Percentiles rank a stretch among this genome's conserved stretches.
Conservation (phyloP, 2,113 vertebrate genomes). For the Pagrus major region DNA sequence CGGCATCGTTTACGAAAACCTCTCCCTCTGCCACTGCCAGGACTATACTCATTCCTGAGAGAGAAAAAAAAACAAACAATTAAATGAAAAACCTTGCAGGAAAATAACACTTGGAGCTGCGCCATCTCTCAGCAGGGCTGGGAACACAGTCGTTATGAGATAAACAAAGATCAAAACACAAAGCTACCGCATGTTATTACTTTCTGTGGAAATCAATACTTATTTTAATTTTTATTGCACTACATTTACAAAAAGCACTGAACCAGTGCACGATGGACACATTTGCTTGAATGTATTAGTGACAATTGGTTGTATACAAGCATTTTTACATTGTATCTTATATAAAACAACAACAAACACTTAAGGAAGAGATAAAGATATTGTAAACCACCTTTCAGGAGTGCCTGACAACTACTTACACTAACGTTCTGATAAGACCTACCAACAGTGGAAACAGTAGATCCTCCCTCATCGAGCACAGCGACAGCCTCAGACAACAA, state of each 20-base stretch:
- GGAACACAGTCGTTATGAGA: conserved; percentile 38
- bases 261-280: background rate
- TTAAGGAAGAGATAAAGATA: background rate
- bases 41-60: conserved; percentile 96
- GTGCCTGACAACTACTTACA: background rate
- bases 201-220: background rate
- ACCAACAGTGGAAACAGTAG: conserved; percentile 96
- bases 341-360: background rate
- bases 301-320: background rate
- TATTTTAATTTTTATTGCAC: conserved; percentile 9
- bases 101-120: conserved; percentile 26
- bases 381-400: background rate
- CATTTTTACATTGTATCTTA: background rate
- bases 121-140: conserved; percentile 19
- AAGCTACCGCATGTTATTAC: conserved; percentile 24
- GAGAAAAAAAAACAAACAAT: conserved; percentile 13
- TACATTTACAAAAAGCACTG: background rate
- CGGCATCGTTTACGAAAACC: conserved; percentile 97
- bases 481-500: conserved; percentile 94
- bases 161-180: conserved; percentile 25
- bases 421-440: conserved; percentile 60
- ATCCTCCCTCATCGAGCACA: conserved; percentile 94
- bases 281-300: background rate
- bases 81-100: conserved; percentile 4
- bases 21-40: conserved; percentile 98